phyloP scores from a whole-genome alignment of 1,140 invertebrate genomes.

The Leptopilina boulardi region DNA sequence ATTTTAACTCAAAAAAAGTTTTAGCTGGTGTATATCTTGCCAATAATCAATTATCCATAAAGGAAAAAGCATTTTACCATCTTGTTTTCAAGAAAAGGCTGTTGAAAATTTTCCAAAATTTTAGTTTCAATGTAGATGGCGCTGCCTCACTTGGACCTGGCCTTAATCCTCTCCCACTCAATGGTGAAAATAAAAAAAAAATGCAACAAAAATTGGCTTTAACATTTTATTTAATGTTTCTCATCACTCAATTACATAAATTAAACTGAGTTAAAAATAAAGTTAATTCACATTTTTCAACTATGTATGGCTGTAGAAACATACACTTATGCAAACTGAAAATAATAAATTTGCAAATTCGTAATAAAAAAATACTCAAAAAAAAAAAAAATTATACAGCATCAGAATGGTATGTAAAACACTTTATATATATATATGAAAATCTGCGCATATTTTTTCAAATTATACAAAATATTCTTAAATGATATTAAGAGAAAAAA shows the following conservation, averaged over 20 bases:
- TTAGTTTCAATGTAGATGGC: too few relatives aligned
- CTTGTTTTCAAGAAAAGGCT: too few relatives aligned
- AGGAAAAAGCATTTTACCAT: too few relatives aligned
- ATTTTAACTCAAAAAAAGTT: too few relatives aligned
- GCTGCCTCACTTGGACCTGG: too few relatives aligned
- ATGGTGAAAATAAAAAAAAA: too few relatives aligned
- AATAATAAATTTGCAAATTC: not conserved
- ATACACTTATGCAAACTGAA: not conserved
- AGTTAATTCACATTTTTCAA: not conserved
- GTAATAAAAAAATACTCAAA: not conserved
- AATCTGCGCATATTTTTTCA: not conserved
- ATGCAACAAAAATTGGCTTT: not conserved
- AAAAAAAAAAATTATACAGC: constrained; percentile 5
- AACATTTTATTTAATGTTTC: not conserved
- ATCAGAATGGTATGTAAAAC: not conserved
- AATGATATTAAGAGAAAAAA: constrained; percentile 1
- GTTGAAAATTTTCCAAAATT: too few relatives aligned
- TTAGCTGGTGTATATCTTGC: too few relatives aligned
- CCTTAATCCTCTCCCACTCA: too few relatives aligned
- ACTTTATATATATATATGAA: constrained; percentile 1
- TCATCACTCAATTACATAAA: not conserved
- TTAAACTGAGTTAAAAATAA: not conserved
- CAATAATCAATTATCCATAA: too few relatives aligned
- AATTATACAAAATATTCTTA: not conserved
- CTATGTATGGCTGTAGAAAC: not conserved